phyloP scores from a whole-genome alignment of 2,797 vertebrate genomes.

The Chiloscyllium punctatum region DNA sequence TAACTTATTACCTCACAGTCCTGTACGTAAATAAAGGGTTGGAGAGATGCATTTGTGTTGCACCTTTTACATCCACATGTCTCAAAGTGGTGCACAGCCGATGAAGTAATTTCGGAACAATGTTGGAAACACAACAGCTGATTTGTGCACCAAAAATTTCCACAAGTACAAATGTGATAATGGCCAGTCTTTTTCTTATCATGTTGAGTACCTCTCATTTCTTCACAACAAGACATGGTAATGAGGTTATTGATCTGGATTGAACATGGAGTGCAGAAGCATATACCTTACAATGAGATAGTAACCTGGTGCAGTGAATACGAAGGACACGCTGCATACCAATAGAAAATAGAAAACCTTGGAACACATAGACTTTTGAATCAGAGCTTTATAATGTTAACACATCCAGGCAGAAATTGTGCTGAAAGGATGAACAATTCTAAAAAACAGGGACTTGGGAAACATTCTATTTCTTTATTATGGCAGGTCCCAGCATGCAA shows the following conservation, averaged over 20 bases:
- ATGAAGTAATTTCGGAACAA: neutral
- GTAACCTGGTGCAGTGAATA: neutral
- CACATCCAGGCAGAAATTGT: neutral
- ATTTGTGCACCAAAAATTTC: neutral
- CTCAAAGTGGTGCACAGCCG: neutral
- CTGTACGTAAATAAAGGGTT: neutral
- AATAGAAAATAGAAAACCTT: neutral
- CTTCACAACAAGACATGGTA: neutral
- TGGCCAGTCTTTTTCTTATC: neutral
- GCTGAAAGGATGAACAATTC: neutral
- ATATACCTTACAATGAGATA: neutral
- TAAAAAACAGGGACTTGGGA: neutral
- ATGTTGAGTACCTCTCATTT: neutral
- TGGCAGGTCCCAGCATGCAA: neutral
- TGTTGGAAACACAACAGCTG: neutral
- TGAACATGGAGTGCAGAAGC: neutral
- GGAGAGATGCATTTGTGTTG: neutral
- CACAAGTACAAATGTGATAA: neutral
- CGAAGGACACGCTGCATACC: neutral
- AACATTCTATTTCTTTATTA: neutral
- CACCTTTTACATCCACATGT: neutral
- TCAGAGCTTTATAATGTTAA: neutral
- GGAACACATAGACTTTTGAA: neutral
- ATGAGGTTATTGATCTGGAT: neutral
- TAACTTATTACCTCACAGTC: neutral